Percentiles rank a stretch among this genome's conserved stretches.
Evolutionary conservation across 2,797 vertebrate genomes (phyloP).

Genomic region (Sebastes cheni): DNA sequence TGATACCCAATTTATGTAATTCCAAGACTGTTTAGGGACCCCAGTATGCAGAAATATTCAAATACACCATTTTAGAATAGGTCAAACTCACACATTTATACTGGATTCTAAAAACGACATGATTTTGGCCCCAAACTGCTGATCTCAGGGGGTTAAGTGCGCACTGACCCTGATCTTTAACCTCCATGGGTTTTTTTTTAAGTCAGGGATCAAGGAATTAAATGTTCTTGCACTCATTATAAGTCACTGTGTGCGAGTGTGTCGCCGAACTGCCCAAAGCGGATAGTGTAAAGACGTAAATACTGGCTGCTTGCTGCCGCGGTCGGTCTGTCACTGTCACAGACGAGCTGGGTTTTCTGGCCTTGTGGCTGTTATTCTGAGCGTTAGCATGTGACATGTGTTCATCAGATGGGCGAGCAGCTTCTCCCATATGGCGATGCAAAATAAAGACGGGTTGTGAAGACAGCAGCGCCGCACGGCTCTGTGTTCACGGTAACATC

Average conservation of each 20-base stretch:
- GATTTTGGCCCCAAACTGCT: too few relatives aligned
- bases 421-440: constrained; percentile 50
- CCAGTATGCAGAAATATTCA: too few relatives aligned
- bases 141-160: not conserved
- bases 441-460: constrained; percentile 50
- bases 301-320: constrained; percentile 10
- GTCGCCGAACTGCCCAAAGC: not conserved
- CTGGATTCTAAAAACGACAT: too few relatives aligned
- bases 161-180: not conserved
- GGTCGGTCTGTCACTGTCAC: constrained; percentile 36
- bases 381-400: constrained; percentile 63
- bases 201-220: not conserved
- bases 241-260: not conserved
- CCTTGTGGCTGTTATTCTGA: constrained; percentile 42
- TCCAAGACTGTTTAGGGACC: too few relatives aligned
- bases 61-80: too few relatives aligned
- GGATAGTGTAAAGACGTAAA: constrained; percentile 15
- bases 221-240: not conserved
- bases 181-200: not conserved
- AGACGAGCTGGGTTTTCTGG: constrained; percentile 45
- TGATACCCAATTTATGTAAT: too few relatives aligned
- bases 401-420: constrained; percentile 65
- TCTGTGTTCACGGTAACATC: constrained; percentile 36
- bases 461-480: constrained; percentile 3
- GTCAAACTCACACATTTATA: too few relatives aligned